Base-by-base conservation (phyloP, 2,113 vertebrate genomes). In the Plecturocebus donacophilus region DNA sequence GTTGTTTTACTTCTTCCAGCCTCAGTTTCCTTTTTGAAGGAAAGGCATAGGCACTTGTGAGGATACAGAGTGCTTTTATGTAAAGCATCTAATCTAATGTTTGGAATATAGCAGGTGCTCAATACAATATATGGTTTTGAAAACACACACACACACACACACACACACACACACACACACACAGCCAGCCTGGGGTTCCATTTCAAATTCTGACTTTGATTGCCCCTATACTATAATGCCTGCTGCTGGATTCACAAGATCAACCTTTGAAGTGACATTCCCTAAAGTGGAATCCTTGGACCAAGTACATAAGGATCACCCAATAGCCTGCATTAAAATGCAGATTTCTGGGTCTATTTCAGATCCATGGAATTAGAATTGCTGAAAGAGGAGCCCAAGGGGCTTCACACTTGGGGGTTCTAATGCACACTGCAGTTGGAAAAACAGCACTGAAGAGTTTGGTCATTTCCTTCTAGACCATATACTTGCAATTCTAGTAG, bases 21-120 rank as follows among this genome's bases (percentile, higher is more conserved):
- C 71, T 95, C 19, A 14, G 17, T 92, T 97, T 97, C 68, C 23
- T 91, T 94, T 94, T 75, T 52, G 45, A 89, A 94, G 25, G 75
- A 85, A 82, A 92, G 23, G 13, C 40, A 17, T 14, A 40, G n/a
- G 12, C 2, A 40, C 17, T 56, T 81, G 49, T 47, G 27, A 90
- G 49, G 49, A 23, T 58, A 56, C 9, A 83, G 3, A 19, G 19
- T 54, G 4, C 38, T 52, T 91, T 76, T n/a, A 35, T 32, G 17
- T 42, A 93, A 61, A 93, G 12, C 30, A 64, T 80, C 10, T 64
- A 52, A 70, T 56, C 68, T 4, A 73, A 49, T 81, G 21, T 20
- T 77, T 82, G 16, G 42, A 90, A 56, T 61, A 95, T 1, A 84
- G 54, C 3, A 52, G 87, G 88, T 45, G 9, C 40, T 94, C 75